Base-by-base conservation (phyloP, 2,888 invertebrate genomes). In the Leptopterna dolabrata region DNA sequence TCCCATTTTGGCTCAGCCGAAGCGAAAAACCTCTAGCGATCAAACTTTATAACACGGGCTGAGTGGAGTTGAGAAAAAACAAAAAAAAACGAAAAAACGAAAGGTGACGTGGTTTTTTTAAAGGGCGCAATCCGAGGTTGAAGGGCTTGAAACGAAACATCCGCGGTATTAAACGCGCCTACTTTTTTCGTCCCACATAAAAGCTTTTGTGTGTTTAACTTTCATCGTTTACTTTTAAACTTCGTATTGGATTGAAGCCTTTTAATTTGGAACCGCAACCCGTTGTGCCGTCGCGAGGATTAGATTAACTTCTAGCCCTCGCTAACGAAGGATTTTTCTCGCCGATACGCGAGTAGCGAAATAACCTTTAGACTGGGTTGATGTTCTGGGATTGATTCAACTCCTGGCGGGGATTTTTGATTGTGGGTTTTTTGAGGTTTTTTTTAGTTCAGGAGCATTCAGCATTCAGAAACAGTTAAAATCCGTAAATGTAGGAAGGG, bases 201-300 rank as follows among this genome's bases (percentile, higher is more conserved):
- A 81, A 81, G 81, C 81, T 81, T 81, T 81, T 51, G 81, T 81
- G 81, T 81, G 81, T 81, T 81, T 24, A 81, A 47, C 55, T 81
- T 81, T 81, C 30, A 30, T 81, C 51, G 81, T 81, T 81, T 81
- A 81, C 81, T 81, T 55, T 27, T 13, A 81, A 63, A n/a, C 36
- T 81, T 81, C 19, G 16, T 81, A 81, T 81, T 81, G 81, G 81
- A 30, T 81, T 81, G 36, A 76, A 78, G 43, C 78, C 43, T 78
- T 78, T 78, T 78, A 78, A 78, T 78, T 78, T 45, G 19, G 78
- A 78, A 43, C 78, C 78, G 78, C 78, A 78, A 24, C 41, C 36
- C 36, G 7, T 7, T 36, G 7, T 36, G 4, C 36, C 43, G 78
- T 7, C 7, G 11, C 16, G 14, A 36, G 76, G 41, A 27, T 78